Percentiles rank a stretch among this genome's conserved stretches.
Conservation (phyloP, 2,797 vertebrate genomes). For the Artibeus jamaicensis region DNA sequence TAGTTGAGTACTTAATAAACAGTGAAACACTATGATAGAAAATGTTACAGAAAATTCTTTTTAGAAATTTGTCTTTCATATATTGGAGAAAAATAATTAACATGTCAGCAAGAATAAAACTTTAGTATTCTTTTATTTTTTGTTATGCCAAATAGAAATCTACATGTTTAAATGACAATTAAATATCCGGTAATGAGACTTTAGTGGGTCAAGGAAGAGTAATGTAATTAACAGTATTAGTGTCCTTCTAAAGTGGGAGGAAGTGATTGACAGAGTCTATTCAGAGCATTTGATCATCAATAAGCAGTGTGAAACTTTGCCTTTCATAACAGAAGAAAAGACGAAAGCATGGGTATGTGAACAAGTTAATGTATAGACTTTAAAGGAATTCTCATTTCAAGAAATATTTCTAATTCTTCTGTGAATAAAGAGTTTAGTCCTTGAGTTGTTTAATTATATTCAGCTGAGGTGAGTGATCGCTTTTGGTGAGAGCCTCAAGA, state of each 20-base stretch:
- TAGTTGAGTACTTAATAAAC: background rate
- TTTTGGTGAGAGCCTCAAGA: background rate
- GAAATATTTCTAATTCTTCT: background rate
- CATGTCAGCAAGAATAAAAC: background rate
- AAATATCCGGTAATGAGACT: background rate
- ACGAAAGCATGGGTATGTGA: background rate
- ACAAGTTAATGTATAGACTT: background rate
- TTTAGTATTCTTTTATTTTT: background rate
- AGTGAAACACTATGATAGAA: background rate
- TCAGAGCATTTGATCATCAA: background rate
- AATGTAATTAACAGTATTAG: background rate
- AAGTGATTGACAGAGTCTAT: background rate
- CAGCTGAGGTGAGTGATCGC: background rate
- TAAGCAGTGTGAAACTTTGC: background rate
- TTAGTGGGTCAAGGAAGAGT: background rate
- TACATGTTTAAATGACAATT: background rate
- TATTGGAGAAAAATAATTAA: background rate
- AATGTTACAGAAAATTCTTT: background rate
- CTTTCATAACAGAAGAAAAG: background rate
- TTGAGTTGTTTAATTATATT: background rate
- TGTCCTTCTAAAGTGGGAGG: background rate
- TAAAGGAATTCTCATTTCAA: background rate
- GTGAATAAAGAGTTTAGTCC: background rate
- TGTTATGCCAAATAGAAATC: background rate
- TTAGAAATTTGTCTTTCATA: background rate